phyloP scores from a whole-genome alignment of 2,888 invertebrate species.

The Bimastos eiseni region DNA sequence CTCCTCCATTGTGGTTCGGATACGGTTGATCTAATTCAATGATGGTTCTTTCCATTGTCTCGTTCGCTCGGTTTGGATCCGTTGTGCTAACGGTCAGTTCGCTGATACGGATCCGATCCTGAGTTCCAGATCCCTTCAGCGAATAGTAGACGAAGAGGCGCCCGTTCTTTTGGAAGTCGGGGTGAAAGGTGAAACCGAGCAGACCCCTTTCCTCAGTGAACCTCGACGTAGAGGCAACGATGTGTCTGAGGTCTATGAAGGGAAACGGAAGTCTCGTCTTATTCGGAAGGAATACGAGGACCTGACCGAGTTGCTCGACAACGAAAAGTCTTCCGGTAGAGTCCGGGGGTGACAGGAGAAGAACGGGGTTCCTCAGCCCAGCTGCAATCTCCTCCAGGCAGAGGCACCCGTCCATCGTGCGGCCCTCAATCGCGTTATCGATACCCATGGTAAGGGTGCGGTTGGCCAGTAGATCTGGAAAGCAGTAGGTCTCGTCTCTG shows the following conservation, averaged over 20 bases:
- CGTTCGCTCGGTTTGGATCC: conserved; percentile 49
- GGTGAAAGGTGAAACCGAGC: conserved; percentile 55
- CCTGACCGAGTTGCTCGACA: conserved; percentile 54
- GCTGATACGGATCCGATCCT: conserved; percentile 31
- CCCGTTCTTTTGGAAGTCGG: conserved; percentile 50
- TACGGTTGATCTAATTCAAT: conserved; percentile 54
- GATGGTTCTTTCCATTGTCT: conserved; percentile 46
- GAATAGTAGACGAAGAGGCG: conserved; percentile 55
- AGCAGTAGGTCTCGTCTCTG: conserved; percentile 54
- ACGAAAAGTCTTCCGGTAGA: conserved; percentile 52
- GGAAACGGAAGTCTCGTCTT: conserved; percentile 45
- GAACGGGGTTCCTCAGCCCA: conserved; percentile 38
- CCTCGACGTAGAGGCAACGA: conserved; percentile 44
- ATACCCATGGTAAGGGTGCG: conserved; percentile 10
- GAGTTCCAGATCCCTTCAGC: not conserved
- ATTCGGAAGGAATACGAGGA: conserved; percentile 48
- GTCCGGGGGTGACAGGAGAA: conserved; percentile 47
- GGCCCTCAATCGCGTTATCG: conserved; percentile 33
- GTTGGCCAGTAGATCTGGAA: conserved; percentile 52
- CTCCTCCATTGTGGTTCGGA: conserved; percentile 59
- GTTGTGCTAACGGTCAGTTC: conserved; percentile 42
- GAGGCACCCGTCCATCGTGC: conserved; percentile 51
- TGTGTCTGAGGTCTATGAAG: conserved; percentile 48
- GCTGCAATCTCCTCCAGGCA: conserved; percentile 50
- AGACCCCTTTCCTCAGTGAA: conserved; percentile 51